Evolutionary conservation across 2,113 vertebrate genomes (phyloP).

Genomic region (Nesospiza acunhae): DNA sequence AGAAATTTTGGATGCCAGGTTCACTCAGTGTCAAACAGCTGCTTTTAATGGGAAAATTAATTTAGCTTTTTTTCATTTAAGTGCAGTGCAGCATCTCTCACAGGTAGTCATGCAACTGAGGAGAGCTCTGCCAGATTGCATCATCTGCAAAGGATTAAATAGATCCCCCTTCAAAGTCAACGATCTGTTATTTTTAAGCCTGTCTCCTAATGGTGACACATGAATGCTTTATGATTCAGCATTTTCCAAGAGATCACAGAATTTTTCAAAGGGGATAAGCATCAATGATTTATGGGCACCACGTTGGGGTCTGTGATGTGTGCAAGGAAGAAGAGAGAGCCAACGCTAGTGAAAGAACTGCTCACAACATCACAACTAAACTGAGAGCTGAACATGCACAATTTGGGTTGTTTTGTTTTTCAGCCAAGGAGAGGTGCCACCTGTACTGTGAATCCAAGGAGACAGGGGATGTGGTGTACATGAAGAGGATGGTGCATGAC

Average conservation of each 20-base stretch:
- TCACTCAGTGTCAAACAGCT: neutral
- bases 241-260: neutral
- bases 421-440: slow-evolving; percentile 93
- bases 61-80: neutral
- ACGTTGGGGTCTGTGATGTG: neutral
- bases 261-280: neutral
- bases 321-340: neutral
- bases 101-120: neutral
- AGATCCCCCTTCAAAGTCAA: neutral
- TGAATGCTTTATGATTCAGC: neutral
- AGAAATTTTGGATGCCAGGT: neutral
- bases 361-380: neutral
- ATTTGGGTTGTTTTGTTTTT: neutral
- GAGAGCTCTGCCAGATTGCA: neutral
- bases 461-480: slow-evolving; percentile 85
- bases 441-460: slow-evolving; percentile 93
- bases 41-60: neutral
- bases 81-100: neutral
- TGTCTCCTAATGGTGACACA: neutral
- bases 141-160: neutral
- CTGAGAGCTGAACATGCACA: neutral
- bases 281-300: neutral
- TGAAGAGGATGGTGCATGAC: slow-evolving; percentile 87
- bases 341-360: neutral
- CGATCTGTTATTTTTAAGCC: neutral